Conservation (phyloP, 2,113 vertebrate genomes). For the Cyphomyrus discorhynchus region DNA sequence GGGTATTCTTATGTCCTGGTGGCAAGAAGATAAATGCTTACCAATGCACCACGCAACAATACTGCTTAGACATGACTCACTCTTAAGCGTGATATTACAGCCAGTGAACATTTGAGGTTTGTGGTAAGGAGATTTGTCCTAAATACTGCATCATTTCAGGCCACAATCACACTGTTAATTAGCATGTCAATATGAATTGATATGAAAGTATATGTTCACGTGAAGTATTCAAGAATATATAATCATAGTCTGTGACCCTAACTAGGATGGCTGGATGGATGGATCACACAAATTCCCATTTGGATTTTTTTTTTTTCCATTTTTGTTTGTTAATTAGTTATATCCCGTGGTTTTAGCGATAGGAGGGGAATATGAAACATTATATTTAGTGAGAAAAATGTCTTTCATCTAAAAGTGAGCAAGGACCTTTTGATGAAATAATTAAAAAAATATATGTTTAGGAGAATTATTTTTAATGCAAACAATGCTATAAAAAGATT, state of each 20-base stretch:
- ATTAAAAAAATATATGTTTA: not conserved
- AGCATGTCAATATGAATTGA: not conserved
- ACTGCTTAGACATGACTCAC: not conserved
- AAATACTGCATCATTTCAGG: not conserved
- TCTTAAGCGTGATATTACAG: not conserved
- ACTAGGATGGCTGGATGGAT: not conserved
- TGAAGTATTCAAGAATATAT: not conserved
- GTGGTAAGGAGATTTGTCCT: not conserved
- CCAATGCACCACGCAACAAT: not conserved
- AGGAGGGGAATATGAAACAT: not conserved
- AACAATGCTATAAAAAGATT: not conserved
- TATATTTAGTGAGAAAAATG: not conserved
- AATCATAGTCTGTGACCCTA: not conserved
- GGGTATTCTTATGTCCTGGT: not conserved
- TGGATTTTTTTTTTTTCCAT: not conserved
- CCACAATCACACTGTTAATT: not conserved
- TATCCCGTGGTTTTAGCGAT: not conserved
- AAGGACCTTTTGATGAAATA: not conserved
- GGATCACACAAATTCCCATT: not conserved
- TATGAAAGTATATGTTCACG: not conserved
- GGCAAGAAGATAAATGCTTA: not conserved
- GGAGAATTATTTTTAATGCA: not conserved
- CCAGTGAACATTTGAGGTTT: not conserved
- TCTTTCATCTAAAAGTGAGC: not conserved
- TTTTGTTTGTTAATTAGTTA: not conserved